Base-by-base conservation (phyloP, 2,888 invertebrate species). In the Zygothrica quintamaculata region DNA sequence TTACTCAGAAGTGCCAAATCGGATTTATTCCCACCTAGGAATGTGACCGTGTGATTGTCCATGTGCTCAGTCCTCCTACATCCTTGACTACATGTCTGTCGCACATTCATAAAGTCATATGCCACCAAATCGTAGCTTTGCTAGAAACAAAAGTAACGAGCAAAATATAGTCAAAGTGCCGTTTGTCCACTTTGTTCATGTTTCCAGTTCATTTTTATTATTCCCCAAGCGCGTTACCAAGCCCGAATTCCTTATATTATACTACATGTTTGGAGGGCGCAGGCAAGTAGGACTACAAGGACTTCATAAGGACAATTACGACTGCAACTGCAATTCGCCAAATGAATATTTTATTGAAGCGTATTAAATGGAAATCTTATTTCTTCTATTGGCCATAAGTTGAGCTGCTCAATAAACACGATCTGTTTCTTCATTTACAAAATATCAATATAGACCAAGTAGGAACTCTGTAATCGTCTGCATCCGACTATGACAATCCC, bases 281-380 rank as follows among this genome's bases (percentile, higher is more conserved):
- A n/a, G 73, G 43, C 42, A n/a, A n/a, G 57, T 57, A 58, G 60
- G 33, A 46, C 6, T 6, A n/a, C n/a, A n/a, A n/a, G n/a, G n/a
- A n/a, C n/a, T n/a, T n/a, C n/a, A n/a, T n/a, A n/a, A n/a, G n/a
- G n/a, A n/a, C n/a, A 5, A 9, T 13, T 5, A 22, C 40, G 55
- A 44, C 64, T 57, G 39, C 16, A 65, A 22, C 59, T 42, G 67
- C 84, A 67, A 76, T 80, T 79, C 69, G 79, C 61, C 68, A 86
- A 88, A 88, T 88, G 88, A 84, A 87, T 88, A 86, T 88, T 88
- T 88, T 88, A 88, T 88, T 84, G 80, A 77, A 74, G 68, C 78
- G 75, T 73, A 77, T 81, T 85, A 80, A 87, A 85, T 74, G 68
- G 64, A 69, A 80, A 80, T 84, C 84, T 87, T 87, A 87, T 85